Conservation (phyloP, 2,113 vertebrate genomes). For the Ammodytes marinus region DNA sequence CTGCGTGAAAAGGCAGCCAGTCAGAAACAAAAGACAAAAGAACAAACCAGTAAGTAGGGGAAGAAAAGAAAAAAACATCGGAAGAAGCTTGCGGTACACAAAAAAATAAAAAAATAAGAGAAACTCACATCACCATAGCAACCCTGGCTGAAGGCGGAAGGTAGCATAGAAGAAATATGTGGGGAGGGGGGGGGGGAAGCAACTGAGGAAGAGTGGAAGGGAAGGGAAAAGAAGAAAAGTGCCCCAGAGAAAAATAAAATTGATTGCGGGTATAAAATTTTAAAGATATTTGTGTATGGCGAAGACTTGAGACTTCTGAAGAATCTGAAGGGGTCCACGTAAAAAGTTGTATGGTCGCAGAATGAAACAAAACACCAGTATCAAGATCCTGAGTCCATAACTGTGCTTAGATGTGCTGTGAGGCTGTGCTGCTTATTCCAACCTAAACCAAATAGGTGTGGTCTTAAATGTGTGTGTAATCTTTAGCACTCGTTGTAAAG, state of each 20-base stretch:
- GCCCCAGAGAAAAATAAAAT: conserved; percentile 8
- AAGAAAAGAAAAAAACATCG: conserved; percentile 60
- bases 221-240: conserved; percentile 21
- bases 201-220: conserved; percentile 36
- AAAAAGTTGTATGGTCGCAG: not conserved
- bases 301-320: not conserved
- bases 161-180: conserved; percentile 71
- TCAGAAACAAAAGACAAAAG: conserved; percentile 53
- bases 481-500: not conserved
- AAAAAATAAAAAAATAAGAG: conserved; percentile 29
- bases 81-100: conserved; percentile 64
- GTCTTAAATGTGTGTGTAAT: not conserved
- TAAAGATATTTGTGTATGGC: not conserved
- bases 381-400: not conserved
- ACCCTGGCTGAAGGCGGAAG: conserved; percentile 71
- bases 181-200: conserved; percentile 49
- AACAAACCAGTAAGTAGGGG: conserved; percentile 39
- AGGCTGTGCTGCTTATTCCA: not conserved
- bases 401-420: not conserved
- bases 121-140: conserved; percentile 76
- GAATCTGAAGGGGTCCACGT: not conserved
- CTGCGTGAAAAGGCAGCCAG: conserved; percentile 40
- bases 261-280: conserved; percentile 19
- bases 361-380: not conserved
- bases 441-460: not conserved